phyloP scores from a whole-genome alignment of 2,113 vertebrate species.

The Corythornis vintsioides region DNA sequence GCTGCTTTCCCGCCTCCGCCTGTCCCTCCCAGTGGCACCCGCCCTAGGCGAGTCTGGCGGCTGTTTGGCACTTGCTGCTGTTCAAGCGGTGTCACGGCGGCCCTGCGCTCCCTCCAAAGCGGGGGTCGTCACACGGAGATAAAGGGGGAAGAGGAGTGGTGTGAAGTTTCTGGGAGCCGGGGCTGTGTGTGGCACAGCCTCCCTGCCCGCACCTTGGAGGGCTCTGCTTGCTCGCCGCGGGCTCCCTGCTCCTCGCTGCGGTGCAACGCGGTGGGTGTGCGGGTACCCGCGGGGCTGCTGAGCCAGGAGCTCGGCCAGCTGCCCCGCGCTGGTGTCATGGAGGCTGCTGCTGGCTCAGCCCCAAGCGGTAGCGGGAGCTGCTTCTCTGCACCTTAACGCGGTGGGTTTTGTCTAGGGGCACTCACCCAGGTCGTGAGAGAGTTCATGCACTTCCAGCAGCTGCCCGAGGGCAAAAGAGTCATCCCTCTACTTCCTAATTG shows the following conservation, averaged over 20 bases:
- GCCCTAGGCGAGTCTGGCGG: background rate
- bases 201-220: background rate
- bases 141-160: background rate
- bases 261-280: background rate
- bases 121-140: fast-evolving
- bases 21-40: too few relatives aligned
- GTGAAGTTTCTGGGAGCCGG: background rate
- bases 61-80: fast-evolving
- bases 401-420: background rate
- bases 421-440: background rate
- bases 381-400: background rate
- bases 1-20: background rate
- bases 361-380: too few relatives aligned
- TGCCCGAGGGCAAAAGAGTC: background rate
- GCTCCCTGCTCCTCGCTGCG: background rate
- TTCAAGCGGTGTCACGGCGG: background rate
- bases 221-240: too few relatives aligned
- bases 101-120: background rate
- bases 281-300: too few relatives aligned
- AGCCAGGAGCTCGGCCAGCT: too few relatives aligned
- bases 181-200: background rate
- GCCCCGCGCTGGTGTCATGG: too few relatives aligned
- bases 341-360: background rate
- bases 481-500: fast-evolving
- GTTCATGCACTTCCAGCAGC: background rate